Evolutionary conservation across 2,888 invertebrate genomes (phyloP).

Genomic region (Nephrotoma guestfalica): DNA sequence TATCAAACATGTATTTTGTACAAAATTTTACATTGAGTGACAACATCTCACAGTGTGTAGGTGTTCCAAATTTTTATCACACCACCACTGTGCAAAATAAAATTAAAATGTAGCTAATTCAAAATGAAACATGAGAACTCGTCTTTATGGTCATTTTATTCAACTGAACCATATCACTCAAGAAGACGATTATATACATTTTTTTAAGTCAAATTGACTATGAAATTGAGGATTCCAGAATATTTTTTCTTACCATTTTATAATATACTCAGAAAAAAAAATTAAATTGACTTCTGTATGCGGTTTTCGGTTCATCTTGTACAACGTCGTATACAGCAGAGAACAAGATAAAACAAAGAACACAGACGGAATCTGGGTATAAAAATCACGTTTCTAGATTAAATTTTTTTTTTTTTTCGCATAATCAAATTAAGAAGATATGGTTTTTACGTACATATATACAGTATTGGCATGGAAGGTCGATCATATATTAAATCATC

Average conservation of each 20-base stretch:
- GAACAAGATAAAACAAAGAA: neutral
- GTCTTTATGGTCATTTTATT: neutral
- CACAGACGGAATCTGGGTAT: neutral
- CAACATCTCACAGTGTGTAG: neutral
- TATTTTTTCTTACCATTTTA: neutral
- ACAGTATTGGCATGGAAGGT: neutral
- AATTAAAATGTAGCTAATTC: neutral
- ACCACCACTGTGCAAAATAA: neutral
- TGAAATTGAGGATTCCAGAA: neutral
- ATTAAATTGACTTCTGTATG: neutral
- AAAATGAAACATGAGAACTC: neutral
- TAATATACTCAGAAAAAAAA: neutral
- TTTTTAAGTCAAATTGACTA: neutral
- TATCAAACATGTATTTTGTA: neutral
- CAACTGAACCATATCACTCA: neutral
- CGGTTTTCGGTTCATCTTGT: neutral
- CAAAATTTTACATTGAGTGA: neutral
- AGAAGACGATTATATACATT: neutral
- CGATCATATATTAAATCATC: neutral
- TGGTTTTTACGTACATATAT: neutral
- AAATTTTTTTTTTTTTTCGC: neutral
- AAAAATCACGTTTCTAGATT: neutral
- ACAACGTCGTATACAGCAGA: neutral
- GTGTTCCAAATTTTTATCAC: neutral
- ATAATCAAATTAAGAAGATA: neutral